phyloP scores from a whole-genome alignment of 92 coral and sea anemone genomes.

The Meandrina meandrites region DNA sequence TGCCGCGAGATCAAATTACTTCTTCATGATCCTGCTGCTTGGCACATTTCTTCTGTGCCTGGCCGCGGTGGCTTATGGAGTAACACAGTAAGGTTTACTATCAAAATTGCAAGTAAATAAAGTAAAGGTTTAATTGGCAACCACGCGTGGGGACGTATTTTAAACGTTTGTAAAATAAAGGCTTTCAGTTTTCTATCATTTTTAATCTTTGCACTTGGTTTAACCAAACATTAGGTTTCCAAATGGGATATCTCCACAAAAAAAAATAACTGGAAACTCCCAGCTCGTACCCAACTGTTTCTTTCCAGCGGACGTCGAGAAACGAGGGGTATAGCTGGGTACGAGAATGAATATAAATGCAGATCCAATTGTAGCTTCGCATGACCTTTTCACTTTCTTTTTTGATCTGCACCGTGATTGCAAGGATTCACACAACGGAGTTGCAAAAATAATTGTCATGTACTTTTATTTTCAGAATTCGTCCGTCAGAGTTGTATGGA shows the following conservation, averaged over 20 bases:
- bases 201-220: background rate
- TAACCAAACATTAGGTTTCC: background rate
- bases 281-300: background rate
- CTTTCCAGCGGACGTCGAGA: background rate
- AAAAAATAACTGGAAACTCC: background rate
- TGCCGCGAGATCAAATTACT: slow-evolving; percentile 86
- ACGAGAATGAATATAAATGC: background rate
- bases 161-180: too few relatives aligned
- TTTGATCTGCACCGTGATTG: background rate
- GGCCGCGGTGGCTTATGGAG: slow-evolving; percentile 79
- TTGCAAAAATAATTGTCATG: background rate
- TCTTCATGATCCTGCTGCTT: slow-evolving; percentile 81
- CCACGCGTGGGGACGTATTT: too few relatives aligned
- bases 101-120: background rate
- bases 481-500: slow-evolving; percentile 73
- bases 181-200: too few relatives aligned
- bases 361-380: background rate
- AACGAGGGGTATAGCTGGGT: background rate
- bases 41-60: slow-evolving; percentile 83
- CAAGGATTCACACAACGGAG: background rate
- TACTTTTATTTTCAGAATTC: slow-evolving; percentile 46
- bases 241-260: background rate
- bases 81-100: slow-evolving; percentile 67
- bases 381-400: background rate
- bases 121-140: too few relatives aligned